Evolutionary conservation across 2,888 invertebrate species (phyloP).

Genomic region (Platerodrilus igneus): DNA sequence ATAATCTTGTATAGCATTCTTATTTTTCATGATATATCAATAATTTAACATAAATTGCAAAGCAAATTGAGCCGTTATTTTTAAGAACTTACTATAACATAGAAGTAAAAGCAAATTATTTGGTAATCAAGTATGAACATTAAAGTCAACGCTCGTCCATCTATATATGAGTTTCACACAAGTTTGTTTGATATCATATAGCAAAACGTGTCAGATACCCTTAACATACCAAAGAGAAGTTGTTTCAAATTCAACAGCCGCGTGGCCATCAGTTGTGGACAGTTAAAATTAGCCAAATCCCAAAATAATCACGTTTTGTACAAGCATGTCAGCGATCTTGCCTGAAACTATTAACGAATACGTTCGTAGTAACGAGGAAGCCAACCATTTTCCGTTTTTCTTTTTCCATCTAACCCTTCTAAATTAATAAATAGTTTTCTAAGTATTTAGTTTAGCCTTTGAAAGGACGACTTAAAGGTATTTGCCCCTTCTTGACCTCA

Average conservation of each 20-base stretch:
- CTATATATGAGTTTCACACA: too few species aligned
- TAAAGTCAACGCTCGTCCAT: too few species aligned
- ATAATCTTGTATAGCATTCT: too few species aligned
- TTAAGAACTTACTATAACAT: too few species aligned
- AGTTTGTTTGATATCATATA: conserved; percentile 15
- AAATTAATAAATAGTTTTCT: conserved; percentile 19
- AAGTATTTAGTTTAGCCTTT: conserved; percentile 22
- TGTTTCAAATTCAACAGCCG: conserved; percentile 16
- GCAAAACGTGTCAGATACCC: conserved; percentile 9
- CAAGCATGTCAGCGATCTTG: conserved; percentile 26
- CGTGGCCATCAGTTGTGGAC: conserved; percentile 29
- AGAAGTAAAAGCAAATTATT: too few species aligned
- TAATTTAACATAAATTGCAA: too few species aligned
- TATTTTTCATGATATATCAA: too few species aligned
- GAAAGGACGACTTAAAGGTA: conserved; percentile 23
- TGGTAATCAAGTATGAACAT: too few species aligned
- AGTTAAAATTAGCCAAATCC: conserved; percentile 30
- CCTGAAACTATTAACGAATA: conserved; percentile 18
- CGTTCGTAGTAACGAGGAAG: background rate
- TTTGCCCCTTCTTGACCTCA: conserved; percentile 21
- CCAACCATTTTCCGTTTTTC: background rate
- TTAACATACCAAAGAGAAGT: conserved; percentile 9
- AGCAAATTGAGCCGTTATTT: too few species aligned
- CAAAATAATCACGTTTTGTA: conserved; percentile 26
- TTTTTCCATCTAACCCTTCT: background rate